Evolutionary conservation across 2,888 invertebrate genomes (phyloP), one percentile per base, ranked within the genome.

Genomic region (Ephialtes manifestator): DNA sequence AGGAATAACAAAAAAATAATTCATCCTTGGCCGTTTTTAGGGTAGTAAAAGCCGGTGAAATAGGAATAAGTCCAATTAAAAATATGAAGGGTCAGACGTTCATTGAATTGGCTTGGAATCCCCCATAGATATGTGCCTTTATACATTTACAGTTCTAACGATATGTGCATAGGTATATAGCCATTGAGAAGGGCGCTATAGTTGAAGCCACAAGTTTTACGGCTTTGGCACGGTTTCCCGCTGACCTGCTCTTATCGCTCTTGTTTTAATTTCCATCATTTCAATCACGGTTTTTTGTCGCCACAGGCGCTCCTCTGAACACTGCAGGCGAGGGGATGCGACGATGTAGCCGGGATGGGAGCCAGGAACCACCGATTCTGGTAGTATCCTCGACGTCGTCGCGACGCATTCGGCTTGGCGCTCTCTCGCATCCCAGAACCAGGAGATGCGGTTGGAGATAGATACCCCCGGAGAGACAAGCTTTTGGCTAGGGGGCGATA

Each of bases 211-310:
- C 89, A 88, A 90, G 88, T 89, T 90, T 89, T 89, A 90, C 87
- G 84, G 86, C 85, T 89, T 90, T 91, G 90, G 90, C 90, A 89
- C 88, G 87, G 88, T 88, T 89, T 87, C 87, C 80, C 86, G 81
- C 75, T 87, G 84, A 84, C 80, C 79, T 71, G 75, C 24, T 86
- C 83, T 85, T 72, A 78, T 84, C 81, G 80, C 75, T 87, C 83
- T 79, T 78, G 85, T 89, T 90, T 90, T 90, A 90, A 90, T 90
- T 87, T 89, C 87, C 88, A 88, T 89, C 90, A 90, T 90, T 90
- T 89, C 89, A 88, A 89, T 90, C 89, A 87, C 87, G 84, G 86
- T 82, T 90, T 91, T 90, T 91, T 90, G 87, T 89, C 79, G 71
- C n/a, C 24, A 31, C 76, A 18, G 35, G 43, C 53, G 39, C 46